Percentiles rank a stretch among this genome's conserved stretches.
phyloP scores from a whole-genome alignment of 2,888 invertebrate species.

The Criorhina ranunculi region DNA sequence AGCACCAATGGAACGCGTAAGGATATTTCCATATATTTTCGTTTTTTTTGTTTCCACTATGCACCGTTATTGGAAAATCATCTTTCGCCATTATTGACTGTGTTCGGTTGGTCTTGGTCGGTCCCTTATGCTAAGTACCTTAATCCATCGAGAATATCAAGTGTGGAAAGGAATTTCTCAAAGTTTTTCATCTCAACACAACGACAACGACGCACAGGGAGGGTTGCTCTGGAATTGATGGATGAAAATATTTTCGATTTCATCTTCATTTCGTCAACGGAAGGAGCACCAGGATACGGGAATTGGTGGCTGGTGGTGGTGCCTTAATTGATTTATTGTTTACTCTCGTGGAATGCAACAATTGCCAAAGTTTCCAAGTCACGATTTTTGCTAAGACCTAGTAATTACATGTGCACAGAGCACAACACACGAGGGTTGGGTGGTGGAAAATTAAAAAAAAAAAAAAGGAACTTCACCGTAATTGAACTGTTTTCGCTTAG shows the following conservation, averaged over 20 bases:
- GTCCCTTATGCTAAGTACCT: slow-evolving; percentile 4
- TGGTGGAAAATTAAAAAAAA: slow-evolving; percentile 26
- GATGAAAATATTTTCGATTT: slow-evolving; percentile 32
- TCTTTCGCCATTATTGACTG: not conserved
- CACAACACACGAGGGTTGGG: not conserved
- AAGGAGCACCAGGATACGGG: slow-evolving; percentile 3
- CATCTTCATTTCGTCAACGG: not conserved
- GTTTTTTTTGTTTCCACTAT: slow-evolving; percentile 16
- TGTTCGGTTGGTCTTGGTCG: slow-evolving; percentile 1
- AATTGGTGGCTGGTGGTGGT: not conserved
- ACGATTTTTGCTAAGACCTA: not conserved
- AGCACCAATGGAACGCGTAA: slow-evolving; percentile 20
- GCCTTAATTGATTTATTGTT: slow-evolving; percentile 23
- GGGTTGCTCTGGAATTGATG: not conserved
- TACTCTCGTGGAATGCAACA: slow-evolving; percentile 7
- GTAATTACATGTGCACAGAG: slow-evolving; percentile 32
- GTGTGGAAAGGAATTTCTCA: slow-evolving; percentile 9
- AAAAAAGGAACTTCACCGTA: slow-evolving; percentile 9
- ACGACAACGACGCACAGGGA: not conserved
- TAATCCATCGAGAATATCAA: slow-evolving; percentile 34
- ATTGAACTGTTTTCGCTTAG: slow-evolving; percentile 45
- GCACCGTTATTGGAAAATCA: slow-evolving; percentile 43
- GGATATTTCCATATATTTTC: slow-evolving; percentile 44
- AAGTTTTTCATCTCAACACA: slow-evolving; percentile 19
- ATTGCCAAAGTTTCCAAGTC: slow-evolving; percentile 22